Evolutionary conservation across 2,797 vertebrate genomes (phyloP).

Genomic region (Orestias chungarensis): DNA sequence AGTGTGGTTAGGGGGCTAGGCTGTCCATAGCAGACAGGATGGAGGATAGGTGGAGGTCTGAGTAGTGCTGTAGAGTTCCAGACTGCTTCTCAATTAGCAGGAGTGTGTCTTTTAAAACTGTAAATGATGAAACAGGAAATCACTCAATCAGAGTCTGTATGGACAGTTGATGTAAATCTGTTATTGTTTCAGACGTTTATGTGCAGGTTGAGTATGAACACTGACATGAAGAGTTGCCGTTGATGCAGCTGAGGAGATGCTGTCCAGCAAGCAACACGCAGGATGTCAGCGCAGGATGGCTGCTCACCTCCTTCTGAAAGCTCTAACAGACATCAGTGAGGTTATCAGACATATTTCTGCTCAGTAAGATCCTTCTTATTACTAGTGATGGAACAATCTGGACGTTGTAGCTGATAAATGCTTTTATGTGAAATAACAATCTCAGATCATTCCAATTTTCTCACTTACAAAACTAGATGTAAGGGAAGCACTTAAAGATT

Average conservation of each 20-base stretch:
- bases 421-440: no score
- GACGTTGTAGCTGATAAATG: background rate
- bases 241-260: conserved; percentile 85
- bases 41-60: conserved; percentile 83
- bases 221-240: conserved; percentile 85
- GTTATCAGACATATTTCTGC: background rate
- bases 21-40: conserved; percentile 82
- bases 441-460: no score
- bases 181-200: accelerated
- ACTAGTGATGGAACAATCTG: background rate
- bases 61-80: conserved; percentile 78
- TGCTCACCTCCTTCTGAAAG: conserved; percentile 85
- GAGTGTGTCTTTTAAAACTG: conserved; percentile 87
- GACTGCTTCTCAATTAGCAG: conserved; percentile 85
- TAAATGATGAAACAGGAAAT: conserved; percentile 3
- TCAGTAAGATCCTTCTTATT: background rate
- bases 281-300: conserved; percentile 83
- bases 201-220: background rate
- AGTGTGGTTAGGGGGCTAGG: conserved; percentile 39
- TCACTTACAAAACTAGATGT: no score
- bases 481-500: no score
- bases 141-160: background rate
- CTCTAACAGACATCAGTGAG: conserved; percentile 67
- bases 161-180: background rate
- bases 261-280: conserved; percentile 85